Percentiles rank a stretch among this genome's conserved stretches.
phyloP scores from a whole-genome alignment of 2,888 invertebrate genomes.

The Bedellia somnulentella region DNA sequence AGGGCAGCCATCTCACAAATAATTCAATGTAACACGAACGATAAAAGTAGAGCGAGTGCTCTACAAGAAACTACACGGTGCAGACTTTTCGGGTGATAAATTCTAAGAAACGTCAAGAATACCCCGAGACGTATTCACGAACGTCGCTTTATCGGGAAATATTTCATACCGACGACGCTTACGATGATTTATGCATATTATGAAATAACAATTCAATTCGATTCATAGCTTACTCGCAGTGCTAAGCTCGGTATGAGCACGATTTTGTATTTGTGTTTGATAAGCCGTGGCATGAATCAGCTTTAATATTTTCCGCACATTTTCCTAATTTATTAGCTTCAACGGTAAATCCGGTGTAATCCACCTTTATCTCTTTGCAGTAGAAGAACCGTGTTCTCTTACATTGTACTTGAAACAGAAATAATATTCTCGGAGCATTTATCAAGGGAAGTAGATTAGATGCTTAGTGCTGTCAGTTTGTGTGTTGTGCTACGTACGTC shows the following conservation, averaged over 20 bases:
- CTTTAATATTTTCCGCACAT: conserved; percentile 1
- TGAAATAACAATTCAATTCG: conserved; percentile 33
- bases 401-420: background rate
- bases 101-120: conserved; percentile 16
- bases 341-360: background rate
- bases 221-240: conserved; percentile 8
- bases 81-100: conserved; percentile 1
- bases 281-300: background rate
- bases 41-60: too few species aligned
- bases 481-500: conserved; percentile 17
- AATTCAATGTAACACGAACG: too few species aligned
- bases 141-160: conserved; percentile 37
- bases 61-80: background rate
- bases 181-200: conserved; percentile 30
- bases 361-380: background rate
- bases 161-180: conserved; percentile 38
- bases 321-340: conserved; percentile 1
- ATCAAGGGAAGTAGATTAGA: conserved; percentile 12
- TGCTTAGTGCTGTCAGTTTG: conserved; percentile 14
- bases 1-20: too few species aligned
- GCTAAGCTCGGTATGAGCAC: background rate
- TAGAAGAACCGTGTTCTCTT: background rate
- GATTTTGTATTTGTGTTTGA: background rate
- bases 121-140: conserved; percentile 32
- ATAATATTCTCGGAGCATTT: conserved; percentile 8